Evolutionary conservation across 2,113 vertebrate genomes (phyloP).

Genomic region (Nematolebias whitei): DNA sequence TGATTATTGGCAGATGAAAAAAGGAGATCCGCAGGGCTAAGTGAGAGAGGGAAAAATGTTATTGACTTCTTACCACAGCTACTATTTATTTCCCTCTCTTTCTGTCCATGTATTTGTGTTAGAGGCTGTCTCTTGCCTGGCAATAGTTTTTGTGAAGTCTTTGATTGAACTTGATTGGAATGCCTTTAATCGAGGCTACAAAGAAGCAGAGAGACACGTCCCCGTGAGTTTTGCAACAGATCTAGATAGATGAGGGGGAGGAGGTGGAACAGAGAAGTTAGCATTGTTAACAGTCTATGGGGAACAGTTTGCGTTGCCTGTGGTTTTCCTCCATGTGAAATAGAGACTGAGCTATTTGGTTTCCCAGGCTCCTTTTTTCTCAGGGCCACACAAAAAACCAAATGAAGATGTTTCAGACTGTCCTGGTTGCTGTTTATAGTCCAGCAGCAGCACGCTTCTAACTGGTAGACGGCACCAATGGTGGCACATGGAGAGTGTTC

Average conservation of each 20-base stretch:
- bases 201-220: conserved; percentile 73
- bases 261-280: conserved; percentile 61
- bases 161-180: conserved; percentile 75
- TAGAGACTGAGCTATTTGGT: conserved; percentile 71
- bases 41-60: conserved; percentile 55
- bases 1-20: conserved; percentile 78
- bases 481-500: conserved; percentile 55
- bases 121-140: conserved; percentile 64
- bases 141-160: conserved; percentile 77
- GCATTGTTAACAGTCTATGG: conserved; percentile 78
- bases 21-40: conserved; percentile 71
- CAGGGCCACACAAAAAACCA: conserved; percentile 59
- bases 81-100: conserved; percentile 73
- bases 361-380: conserved; percentile 71
- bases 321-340: conserved; percentile 76
- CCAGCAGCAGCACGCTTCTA: conserved; percentile 25
- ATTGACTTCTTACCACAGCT: conserved; percentile 78
- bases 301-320: conserved; percentile 74
- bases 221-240: conserved; percentile 65
- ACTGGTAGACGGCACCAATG: conserved; percentile 53
- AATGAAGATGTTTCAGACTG: conserved; percentile 65
- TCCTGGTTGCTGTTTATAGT: conserved; percentile 56
- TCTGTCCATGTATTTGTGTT: conserved; percentile 74
- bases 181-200: conserved; percentile 79
- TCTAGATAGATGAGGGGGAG: conserved; percentile 67